Evolutionary conservation across 1,140 invertebrate species (phyloP).

Genomic region (Scaptodrosophila lebanonensis): DNA sequence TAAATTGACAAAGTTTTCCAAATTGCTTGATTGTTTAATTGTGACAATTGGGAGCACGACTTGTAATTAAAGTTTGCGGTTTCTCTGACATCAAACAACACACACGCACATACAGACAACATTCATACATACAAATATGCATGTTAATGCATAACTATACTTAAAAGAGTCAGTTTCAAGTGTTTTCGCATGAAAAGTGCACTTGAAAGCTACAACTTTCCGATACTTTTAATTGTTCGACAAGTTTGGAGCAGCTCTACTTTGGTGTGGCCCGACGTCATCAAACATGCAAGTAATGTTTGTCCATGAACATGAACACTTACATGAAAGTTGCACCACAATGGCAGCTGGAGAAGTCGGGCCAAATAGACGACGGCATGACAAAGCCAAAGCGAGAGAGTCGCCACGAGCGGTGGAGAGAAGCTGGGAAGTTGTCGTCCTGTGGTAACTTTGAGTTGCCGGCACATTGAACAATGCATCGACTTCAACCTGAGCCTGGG

Average conservation of each 20-base stretch:
- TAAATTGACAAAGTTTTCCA: constrained; percentile 29
- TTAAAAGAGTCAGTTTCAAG: neutral
- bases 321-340: constrained; percentile 22
- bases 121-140: too few relatives aligned
- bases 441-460: too few relatives aligned
- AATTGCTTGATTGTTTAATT: constrained; percentile 44
- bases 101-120: too few relatives aligned
- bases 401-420: too few relatives aligned
- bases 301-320: constrained; percentile 38
- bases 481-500: too few relatives aligned
- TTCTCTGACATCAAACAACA: constrained; percentile 11
- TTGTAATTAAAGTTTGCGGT: constrained; percentile 53
- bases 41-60: constrained; percentile 33
- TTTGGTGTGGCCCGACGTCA: neutral
- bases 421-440: too few relatives aligned
- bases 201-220: constrained; percentile 1
- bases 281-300: constrained; percentile 49
- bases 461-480: too few relatives aligned
- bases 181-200: constrained; percentile 8
- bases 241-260: constrained; percentile 20
- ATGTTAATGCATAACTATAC: too few relatives aligned
- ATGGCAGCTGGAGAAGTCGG: constrained; percentile 8
- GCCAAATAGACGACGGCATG: constrained; percentile 30
- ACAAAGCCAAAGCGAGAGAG: constrained; percentile 26
- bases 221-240: constrained; percentile 43